Percentiles rank a stretch among this genome's conserved stretches.
Conservation (phyloP, 2,888 invertebrate genomes). For the Protodeltote pygarga region DNA sequence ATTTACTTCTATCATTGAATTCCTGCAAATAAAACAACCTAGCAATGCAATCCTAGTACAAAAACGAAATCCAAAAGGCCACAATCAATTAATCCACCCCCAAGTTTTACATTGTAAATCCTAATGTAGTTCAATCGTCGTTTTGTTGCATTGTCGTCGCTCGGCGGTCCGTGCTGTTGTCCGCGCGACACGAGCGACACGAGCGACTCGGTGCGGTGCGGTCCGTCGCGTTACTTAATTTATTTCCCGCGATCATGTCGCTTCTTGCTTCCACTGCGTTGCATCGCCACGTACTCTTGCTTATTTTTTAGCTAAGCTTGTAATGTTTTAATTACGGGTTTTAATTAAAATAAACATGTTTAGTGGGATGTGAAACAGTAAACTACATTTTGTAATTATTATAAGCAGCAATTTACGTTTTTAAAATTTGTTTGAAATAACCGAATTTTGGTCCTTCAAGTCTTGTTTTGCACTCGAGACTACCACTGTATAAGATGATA, state of each 20-base stretch:
- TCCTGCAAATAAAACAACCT: not conserved
- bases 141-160: conserved; percentile 24
- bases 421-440: too few species aligned
- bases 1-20: not conserved
- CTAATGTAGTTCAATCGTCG: conserved; percentile 30
- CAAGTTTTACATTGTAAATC: conserved; percentile 23
- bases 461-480: too few species aligned
- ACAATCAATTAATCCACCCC: conserved; percentile 24
- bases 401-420: too few species aligned
- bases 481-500: too few species aligned
- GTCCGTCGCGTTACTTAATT: conserved; percentile 36
- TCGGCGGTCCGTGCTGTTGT: not conserved
- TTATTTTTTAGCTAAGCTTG: conserved; percentile 22
- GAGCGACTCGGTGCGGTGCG: conserved; percentile 4
- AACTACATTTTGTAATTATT: too few species aligned
- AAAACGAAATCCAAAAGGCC: too few species aligned
- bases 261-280: conserved; percentile 31
- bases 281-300: conserved; percentile 12
- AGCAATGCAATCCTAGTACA: too few species aligned
- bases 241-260: conserved; percentile 32
- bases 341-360: conserved; percentile 12
- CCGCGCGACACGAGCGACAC: conserved; percentile 10
- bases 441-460: too few species aligned
- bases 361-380: not conserved
- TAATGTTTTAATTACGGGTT: conserved; percentile 30